Evolutionary conservation across 1,140 invertebrate genomes (phyloP).

Genomic region (Uloborus diversus): DNA sequence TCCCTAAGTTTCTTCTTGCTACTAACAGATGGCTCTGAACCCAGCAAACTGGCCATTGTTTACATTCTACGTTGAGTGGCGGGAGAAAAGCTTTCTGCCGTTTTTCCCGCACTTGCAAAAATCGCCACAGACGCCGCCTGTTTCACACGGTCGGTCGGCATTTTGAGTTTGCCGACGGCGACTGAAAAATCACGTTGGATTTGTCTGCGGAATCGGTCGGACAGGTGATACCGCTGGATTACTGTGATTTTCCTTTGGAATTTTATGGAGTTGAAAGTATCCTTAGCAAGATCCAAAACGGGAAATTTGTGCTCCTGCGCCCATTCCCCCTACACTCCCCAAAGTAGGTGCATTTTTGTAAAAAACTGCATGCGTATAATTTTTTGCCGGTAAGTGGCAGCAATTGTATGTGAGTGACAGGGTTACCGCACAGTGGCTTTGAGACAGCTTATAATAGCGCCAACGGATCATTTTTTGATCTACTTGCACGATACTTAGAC

Average conservation of each 20-base stretch:
- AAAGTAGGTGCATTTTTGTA: slow-evolving; percentile 11
- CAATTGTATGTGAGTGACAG: too few species aligned
- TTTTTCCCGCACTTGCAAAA: neutral
- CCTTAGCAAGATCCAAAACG: slow-evolving; percentile 50
- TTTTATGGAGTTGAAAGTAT: slow-evolving; percentile 55
- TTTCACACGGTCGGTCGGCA: neutral
- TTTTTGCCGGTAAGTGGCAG: too few species aligned
- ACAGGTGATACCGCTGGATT: too few species aligned
- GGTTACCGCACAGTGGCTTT: too few species aligned
- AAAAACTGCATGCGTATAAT: too few species aligned
- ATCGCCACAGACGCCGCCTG: neutral
- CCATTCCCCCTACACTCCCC: slow-evolving; percentile 21
- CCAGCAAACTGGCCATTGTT: neutral
- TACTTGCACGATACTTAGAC: too few species aligned
- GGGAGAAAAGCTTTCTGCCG: slow-evolving; percentile 18
- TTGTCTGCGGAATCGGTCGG: too few species aligned
- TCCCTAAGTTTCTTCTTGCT: neutral
- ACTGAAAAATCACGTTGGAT: too few species aligned
- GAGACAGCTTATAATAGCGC: too few species aligned
- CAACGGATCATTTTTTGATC: too few species aligned
- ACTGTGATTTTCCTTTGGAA: too few species aligned
- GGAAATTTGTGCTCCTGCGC: slow-evolving; percentile 50
- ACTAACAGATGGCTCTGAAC: slow-evolving; percentile 25
- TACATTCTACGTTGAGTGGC: slow-evolving; percentile 33
- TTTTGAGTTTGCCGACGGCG: too few species aligned